phyloP scores from a whole-genome alignment of 2,113 vertebrate genomes.

The Etheostoma cragini region DNA sequence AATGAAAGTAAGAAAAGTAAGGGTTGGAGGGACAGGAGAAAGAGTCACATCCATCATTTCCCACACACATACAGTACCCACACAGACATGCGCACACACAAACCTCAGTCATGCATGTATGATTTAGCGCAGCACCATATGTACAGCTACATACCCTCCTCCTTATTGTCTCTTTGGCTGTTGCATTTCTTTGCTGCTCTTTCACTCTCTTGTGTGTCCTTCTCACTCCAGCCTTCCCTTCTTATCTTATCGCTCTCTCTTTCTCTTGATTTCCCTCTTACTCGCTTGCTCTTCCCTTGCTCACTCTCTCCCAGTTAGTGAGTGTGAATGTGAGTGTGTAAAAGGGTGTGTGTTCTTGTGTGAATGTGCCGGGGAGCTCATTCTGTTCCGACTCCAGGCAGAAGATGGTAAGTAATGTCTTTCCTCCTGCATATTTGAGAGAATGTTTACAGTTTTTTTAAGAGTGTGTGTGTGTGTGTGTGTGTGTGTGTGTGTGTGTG shows the following conservation, averaged over 20 bases:
- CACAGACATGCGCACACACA: conserved; percentile 28
- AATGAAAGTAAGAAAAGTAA: background rate
- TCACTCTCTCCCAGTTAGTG: conserved; percentile 56
- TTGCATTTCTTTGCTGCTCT: conserved; percentile 54
- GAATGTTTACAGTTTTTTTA: conserved; percentile 61
- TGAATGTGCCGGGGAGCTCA: conserved; percentile 75
- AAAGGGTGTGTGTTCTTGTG: conserved; percentile 50
- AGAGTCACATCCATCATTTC: conserved; percentile 37
- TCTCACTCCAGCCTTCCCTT: conserved; percentile 52
- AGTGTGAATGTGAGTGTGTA: conserved; percentile 51
- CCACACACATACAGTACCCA: conserved; percentile 24
- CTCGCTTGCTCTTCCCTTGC: conserved; percentile 34
- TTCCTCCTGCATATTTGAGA: conserved; percentile 67
- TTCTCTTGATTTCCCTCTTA: background rate
- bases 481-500: conserved; percentile 19
- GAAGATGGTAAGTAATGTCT: conserved; percentile 81
- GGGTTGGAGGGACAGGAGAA: background rate
- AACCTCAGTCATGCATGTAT: conserved; percentile 57
- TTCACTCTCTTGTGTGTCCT: conserved; percentile 49
- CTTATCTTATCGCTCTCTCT: conserved; percentile 10
- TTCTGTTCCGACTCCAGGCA: conserved; percentile 78
- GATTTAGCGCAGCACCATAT: conserved; percentile 52
- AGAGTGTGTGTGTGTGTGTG: conserved; percentile 13
- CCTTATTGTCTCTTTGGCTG: conserved; percentile 48
- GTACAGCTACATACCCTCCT: conserved; percentile 56